These are phyloP conservation scores for Cremastobaeus sp. DNA, from an alignment of 2,888 invertebrate genomes.

Conservation along the genomic window DNA sequence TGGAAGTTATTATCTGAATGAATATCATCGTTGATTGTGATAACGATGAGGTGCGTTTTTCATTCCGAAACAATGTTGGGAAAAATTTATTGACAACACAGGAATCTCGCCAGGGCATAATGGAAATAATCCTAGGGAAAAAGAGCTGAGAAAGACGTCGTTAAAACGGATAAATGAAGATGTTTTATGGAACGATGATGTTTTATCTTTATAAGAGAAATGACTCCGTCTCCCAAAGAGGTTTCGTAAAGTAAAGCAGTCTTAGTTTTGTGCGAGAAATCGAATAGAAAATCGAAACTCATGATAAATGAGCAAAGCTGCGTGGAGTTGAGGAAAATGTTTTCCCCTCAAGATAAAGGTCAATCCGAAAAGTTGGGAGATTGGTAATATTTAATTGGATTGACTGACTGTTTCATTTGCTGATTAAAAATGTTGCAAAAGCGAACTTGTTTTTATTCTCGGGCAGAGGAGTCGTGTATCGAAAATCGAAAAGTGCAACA, in stretches of 20 bases:
- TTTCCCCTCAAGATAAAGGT: not conserved
- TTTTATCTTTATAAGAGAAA: conserved; percentile 9
- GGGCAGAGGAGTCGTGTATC: too few relatives aligned
- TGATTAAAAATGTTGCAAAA: too few relatives aligned
- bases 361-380: conserved; percentile 5
- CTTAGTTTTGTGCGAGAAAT: not conserved
- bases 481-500: too few relatives aligned
- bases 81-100: not conserved
- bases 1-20: too few relatives aligned
- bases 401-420: too few relatives aligned
- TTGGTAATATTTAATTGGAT: too few relatives aligned
- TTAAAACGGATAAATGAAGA: conserved; percentile 14
- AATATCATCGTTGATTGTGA: too few relatives aligned
- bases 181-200: not conserved
- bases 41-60: too few relatives aligned
- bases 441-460: too few relatives aligned
- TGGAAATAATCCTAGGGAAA: conserved; percentile 5
- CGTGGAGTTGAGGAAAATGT: not conserved
- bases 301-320: conserved; percentile 3
- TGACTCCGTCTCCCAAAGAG: not conserved
- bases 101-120: not conserved
- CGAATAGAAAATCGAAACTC: conserved; percentile 12
- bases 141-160: not conserved
- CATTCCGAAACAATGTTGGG: too few relatives aligned
- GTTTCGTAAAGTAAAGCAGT: not conserved